A percentile compares a stretch with the other conserved stretches of the same genome.
These are phyloP conservation scores for Neotoma lepida DNA, from an alignment of 2,113 vertebrate genomes.

Conservation along the genomic window DNA sequence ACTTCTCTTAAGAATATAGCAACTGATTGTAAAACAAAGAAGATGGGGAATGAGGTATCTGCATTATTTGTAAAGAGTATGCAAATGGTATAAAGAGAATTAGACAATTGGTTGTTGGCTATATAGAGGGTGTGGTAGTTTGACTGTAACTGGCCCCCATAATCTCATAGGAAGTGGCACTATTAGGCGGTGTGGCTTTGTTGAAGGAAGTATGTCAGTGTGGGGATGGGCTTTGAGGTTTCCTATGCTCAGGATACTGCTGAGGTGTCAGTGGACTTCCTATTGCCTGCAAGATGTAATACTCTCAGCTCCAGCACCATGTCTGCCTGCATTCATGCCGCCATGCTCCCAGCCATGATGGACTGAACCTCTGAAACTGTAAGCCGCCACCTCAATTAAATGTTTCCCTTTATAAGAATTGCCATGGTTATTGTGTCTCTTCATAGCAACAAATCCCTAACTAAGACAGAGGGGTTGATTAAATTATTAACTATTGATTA, in stretches of 20 bases:
- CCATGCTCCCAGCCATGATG: background rate
- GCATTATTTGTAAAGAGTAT: background rate
- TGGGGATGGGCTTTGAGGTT: background rate
- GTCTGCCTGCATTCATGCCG: background rate
- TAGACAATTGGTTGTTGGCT: background rate
- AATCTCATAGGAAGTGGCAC: background rate
- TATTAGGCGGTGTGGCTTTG: background rate
- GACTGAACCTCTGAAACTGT: background rate
- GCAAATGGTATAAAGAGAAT: conserved; percentile 2
- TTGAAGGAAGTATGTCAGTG: background rate
- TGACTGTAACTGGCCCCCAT: background rate
- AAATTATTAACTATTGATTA: conserved; percentile 40
- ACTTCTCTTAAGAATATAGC: background rate
- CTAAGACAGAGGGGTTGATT: background rate
- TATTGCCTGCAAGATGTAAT: background rate
- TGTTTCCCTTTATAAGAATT: background rate
- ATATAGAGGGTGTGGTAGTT: background rate
- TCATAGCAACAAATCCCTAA: background rate
- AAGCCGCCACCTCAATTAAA: background rate
- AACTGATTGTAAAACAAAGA: background rate
- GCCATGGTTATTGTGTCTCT: background rate
- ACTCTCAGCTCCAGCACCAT: background rate
- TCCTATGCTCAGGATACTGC: background rate
- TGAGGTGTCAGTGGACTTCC: background rate
- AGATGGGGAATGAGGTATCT: background rate